phyloP scores from a whole-genome alignment of 2,113 vertebrate species.

The Haemorhous mexicanus region DNA sequence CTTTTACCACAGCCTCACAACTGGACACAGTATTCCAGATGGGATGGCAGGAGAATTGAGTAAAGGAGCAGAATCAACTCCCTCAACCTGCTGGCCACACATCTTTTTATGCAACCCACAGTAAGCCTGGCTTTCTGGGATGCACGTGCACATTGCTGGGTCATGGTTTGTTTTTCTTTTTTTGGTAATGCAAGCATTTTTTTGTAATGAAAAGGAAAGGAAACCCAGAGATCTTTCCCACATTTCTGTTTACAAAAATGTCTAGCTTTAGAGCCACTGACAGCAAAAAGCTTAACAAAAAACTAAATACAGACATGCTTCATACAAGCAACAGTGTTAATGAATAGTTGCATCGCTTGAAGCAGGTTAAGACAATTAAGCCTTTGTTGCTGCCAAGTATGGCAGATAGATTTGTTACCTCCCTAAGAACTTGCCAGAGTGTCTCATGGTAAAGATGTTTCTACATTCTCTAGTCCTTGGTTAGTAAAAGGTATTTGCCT shows the following conservation, averaged over 20 bases:
- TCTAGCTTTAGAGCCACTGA: neutral
- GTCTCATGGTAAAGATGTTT: neutral
- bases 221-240: neutral
- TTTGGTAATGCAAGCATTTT: neutral
- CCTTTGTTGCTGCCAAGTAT: neutral
- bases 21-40: neutral
- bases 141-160: neutral
- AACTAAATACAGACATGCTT: neutral
- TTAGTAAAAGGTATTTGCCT: constrained; percentile 20
- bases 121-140: neutral
- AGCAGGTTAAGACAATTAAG: constrained; percentile 42
- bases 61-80: neutral
- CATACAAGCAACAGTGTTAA: constrained; percentile 1
- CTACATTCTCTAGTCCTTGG: neutral
- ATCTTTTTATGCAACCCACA: neutral
- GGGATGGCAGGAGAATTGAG: neutral
- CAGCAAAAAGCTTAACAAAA: neutral
- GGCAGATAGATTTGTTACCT: constrained; percentile 14
- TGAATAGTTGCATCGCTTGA: neutral
- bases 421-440: constrained; percentile 15
- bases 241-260: neutral
- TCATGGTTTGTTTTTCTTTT: neutral
- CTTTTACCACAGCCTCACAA: neutral
- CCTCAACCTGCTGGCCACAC: neutral
- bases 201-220: neutral